Base-by-base conservation (phyloP, 2,113 vertebrate species). In the Microtus ochrogaster region DNA sequence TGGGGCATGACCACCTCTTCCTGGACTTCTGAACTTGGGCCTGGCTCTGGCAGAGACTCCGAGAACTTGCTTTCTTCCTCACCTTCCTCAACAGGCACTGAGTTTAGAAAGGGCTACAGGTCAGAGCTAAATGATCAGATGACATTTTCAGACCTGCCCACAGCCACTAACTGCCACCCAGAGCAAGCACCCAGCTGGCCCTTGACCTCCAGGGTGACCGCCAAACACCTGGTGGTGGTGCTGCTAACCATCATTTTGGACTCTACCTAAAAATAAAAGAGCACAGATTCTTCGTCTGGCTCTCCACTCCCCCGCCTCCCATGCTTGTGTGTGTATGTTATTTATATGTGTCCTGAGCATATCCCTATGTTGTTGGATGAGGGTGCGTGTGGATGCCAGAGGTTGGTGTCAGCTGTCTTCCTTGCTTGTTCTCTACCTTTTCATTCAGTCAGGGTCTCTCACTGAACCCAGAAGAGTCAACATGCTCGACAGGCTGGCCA, bases 221-320 rank as follows among this genome's bases (percentile, higher is more conserved):
- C 16, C 61, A 85, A 33, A 83, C n/a, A 83, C 24, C 79, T 39
- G 36, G 36, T 5, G 11, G 26, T 14, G n/a, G n/a, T 7, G 14
- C 17, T 22, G 0, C 3, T 36, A 30, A 30, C 28, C 14, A 0
- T 0, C 30, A 52, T 28, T 92, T 4, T 28, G 58, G 41, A 33
- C 10, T 21, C n/a, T 1, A 4, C 8, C 22, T 28, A 28, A 44
- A 74, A 70, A 65, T 44, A 33, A 39, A 39, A 66, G 0, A n/a
- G 84, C 1, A 1, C 0, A 2, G 21, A 7, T 66, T 68, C n/a
- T 36, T 4, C 36, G 9, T 19, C 4, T 36, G 12, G 6, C 82
- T 83, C n/a, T 26, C 12, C 3, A 5, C 33, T 4, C 13, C 30
- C 3, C 8, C 17, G 0, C 68, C 33, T 36, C 17, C 55, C 36